These are phyloP conservation scores for Laothoe populi DNA, from an alignment of 2,888 invertebrate genomes.

Conservation along the genomic window DNA sequence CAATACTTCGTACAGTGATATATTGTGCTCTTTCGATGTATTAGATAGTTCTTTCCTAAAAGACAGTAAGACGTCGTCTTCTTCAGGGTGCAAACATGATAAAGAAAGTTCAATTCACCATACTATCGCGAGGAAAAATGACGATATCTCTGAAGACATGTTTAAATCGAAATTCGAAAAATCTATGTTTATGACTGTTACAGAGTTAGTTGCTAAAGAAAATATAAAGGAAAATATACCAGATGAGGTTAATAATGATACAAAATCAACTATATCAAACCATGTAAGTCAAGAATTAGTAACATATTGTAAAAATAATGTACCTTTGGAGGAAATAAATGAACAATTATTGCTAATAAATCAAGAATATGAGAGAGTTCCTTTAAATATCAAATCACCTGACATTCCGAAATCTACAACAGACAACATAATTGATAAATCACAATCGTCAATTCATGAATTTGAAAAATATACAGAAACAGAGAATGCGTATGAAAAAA, in stretches of 20 bases:
- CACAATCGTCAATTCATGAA: background rate
- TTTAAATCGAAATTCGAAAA: slow-evolving; percentile 63
- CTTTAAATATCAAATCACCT: background rate
- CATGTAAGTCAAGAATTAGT: background rate
- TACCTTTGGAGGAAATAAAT: background rate
- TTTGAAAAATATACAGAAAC: slow-evolving; percentile 12
- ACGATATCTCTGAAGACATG: slow-evolving; percentile 67
- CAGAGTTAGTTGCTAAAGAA: slow-evolving; percentile 38
- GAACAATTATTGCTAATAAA: background rate
- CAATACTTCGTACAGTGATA: slow-evolving; percentile 53
- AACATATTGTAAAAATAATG: background rate
- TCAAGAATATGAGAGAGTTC: background rate
- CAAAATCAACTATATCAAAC: background rate
- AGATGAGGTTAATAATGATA: background rate
- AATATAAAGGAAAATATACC: slow-evolving; percentile 37
- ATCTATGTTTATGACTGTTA: slow-evolving; percentile 41
- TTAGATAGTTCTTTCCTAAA: slow-evolving; percentile 48
- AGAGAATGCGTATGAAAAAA: slow-evolving; percentile 44
- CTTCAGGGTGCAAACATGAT: slow-evolving; percentile 40
- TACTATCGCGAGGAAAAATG: slow-evolving; percentile 41
- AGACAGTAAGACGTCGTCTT: slow-evolving; percentile 56
- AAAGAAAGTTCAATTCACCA: background rate
- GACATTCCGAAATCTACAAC: background rate
- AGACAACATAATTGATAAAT: slow-evolving; percentile 1
- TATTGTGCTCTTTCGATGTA: slow-evolving; percentile 61